Percentiles rank a stretch among this genome's conserved stretches.
Conservation (phyloP, 2,113 vertebrate genomes). For the Ochotona princeps region DNA sequence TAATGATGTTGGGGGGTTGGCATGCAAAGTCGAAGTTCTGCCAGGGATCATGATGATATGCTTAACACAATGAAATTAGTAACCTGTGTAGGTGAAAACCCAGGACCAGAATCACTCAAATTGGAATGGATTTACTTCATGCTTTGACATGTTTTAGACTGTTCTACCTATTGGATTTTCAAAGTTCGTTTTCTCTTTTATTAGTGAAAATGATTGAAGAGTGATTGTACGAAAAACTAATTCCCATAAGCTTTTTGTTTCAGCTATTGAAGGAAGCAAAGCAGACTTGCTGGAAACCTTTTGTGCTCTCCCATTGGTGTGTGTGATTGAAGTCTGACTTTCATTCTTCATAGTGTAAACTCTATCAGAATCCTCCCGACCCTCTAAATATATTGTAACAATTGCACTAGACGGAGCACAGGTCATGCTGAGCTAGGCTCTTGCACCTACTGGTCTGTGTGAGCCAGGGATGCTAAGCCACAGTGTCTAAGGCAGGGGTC, state of each 20-base stretch:
- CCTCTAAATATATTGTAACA: constrained; percentile 9
- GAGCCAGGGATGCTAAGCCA: no score
- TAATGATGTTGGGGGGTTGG: not conserved
- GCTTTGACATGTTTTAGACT: constrained; percentile 40
- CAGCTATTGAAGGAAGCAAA: constrained; percentile 33
- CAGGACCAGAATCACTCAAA: not conserved
- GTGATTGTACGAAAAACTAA: not conserved
- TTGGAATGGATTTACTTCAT: constrained; percentile 32
- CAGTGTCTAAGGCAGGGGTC: no score
- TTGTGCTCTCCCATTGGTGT: constrained; percentile 25
- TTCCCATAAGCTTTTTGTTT: constrained; percentile 33
- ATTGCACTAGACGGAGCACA: no score
- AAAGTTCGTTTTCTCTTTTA: constrained; percentile 53
- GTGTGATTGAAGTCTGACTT: constrained; percentile 55
- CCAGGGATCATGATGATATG: not conserved
- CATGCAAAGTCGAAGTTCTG: not conserved
- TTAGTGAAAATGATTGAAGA: constrained; percentile 36
- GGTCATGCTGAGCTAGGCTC: no score
- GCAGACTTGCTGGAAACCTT: constrained; percentile 26
- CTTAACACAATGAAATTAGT: not conserved
- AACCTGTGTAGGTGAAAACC: not conserved
- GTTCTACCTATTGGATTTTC: constrained; percentile 42
- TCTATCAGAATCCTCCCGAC: constrained; percentile 55
- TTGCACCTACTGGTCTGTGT: no score
- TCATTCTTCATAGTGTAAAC: constrained; percentile 21